Evolutionary conservation across 2,888 invertebrate genomes (phyloP).

Genomic region (Torymus tubicola): DNA sequence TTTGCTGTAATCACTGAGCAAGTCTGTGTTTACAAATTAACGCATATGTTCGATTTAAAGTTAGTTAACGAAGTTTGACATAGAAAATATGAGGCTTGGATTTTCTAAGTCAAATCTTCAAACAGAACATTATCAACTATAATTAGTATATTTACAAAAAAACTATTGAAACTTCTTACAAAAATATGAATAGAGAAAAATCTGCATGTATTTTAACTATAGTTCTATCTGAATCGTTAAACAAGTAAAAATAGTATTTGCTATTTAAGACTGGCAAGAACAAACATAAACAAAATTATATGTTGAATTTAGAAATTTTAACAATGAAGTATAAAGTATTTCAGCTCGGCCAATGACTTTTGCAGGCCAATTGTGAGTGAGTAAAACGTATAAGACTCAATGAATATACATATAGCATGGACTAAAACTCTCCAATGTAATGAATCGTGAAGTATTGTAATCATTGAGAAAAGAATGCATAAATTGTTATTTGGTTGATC

Average conservation of each 20-base stretch:
- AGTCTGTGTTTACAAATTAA: not conserved
- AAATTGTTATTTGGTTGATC: too few relatives aligned
- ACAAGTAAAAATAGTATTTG: conserved; percentile 25
- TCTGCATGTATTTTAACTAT: conserved; percentile 20
- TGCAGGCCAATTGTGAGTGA: conserved; percentile 4
- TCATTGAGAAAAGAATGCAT: conserved; percentile 6
- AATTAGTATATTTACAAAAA: conserved; percentile 37
- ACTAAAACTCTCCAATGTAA: conserved; percentile 28
- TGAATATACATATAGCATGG: conserved; percentile 18
- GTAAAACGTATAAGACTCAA: conserved; percentile 17
- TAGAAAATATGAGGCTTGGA: conserved; percentile 41
- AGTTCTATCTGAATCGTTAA: conserved; percentile 20
- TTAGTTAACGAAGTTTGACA: conserved; percentile 25
- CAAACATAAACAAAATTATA: conserved; percentile 27
- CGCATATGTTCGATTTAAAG: conserved; percentile 22
- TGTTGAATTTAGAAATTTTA: conserved; percentile 55
- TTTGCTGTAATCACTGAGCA: conserved; percentile 1
- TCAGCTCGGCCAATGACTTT: conserved; percentile 35
- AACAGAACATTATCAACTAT: not conserved
- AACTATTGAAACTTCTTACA: conserved; percentile 20
- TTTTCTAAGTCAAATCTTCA: conserved; percentile 34
- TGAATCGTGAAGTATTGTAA: conserved; percentile 35
- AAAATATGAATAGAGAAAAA: conserved; percentile 33
- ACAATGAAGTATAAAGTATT: conserved; percentile 21
- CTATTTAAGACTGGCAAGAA: conserved; percentile 44